Conservation (phyloP, 2,797 vertebrate genomes). For the Etheostoma nigrum region DNA sequence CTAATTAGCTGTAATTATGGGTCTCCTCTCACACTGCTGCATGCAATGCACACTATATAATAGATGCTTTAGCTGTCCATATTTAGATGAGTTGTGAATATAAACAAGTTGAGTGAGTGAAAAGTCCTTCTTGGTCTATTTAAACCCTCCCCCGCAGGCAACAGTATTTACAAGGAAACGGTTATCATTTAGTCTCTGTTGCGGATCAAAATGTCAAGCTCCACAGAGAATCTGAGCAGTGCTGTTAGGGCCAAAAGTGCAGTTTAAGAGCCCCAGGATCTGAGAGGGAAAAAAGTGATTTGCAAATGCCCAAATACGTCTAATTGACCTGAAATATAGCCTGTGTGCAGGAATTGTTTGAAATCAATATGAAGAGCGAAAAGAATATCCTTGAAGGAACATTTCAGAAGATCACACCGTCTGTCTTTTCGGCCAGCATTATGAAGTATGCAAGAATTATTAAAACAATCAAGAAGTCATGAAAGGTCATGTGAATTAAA, state of each 20-base stretch:
- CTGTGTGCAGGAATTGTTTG: slow-evolving; percentile 81
- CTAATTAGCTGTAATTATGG: slow-evolving; percentile 60
- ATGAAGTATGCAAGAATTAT: slow-evolving; percentile 74
- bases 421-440: slow-evolving; percentile 50
- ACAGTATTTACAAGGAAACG: slow-evolving; percentile 85
- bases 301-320: slow-evolving; percentile 87
- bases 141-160: slow-evolving; percentile 84
- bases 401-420: slow-evolving; percentile 65
- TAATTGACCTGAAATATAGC: slow-evolving; percentile 87
- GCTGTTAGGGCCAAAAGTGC: slow-evolving; percentile 85
- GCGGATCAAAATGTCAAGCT: slow-evolving; percentile 87
- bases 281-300: slow-evolving; percentile 78
- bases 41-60: slow-evolving; percentile 52
- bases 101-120: slow-evolving; percentile 80
- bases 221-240: slow-evolving; percentile 82
- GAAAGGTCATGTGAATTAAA: slow-evolving; percentile 75
- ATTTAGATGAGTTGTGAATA: slow-evolving; percentile 78
- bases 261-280: slow-evolving; percentile 85
- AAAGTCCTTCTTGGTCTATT: slow-evolving; percentile 83
- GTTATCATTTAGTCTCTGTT: slow-evolving; percentile 88
- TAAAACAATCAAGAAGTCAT: slow-evolving; percentile 78
- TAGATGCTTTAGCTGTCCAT: slow-evolving; percentile 54
- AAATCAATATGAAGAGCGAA: slow-evolving; percentile 82
- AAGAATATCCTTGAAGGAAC: slow-evolving; percentile 76
- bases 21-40: slow-evolving; percentile 46